A percentile compares a stretch with the other conserved stretches of the same genome.
phyloP scores from a whole-genome alignment of 2,888 invertebrate genomes.

The Adela reaumurella region DNA sequence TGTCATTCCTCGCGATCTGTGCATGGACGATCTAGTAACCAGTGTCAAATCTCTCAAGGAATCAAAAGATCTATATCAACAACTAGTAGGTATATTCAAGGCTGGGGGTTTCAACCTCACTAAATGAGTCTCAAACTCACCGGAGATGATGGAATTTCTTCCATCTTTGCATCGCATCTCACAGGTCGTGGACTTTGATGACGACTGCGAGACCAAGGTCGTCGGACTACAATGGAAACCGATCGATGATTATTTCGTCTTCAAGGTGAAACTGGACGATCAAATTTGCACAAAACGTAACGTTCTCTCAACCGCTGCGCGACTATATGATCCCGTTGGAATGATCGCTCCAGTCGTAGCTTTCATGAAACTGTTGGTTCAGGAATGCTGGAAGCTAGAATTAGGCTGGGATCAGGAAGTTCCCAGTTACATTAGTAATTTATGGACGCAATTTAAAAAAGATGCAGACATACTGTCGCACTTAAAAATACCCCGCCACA shows the following conservation, averaged over 20 bases:
- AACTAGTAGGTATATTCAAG: too few relatives aligned
- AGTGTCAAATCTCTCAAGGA: not conserved
- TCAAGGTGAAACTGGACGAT: not conserved
- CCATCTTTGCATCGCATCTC: not conserved
- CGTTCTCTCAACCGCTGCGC: not conserved
- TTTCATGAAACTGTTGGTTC: slow-evolving; percentile 2
- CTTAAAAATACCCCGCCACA: slow-evolving; percentile 1
- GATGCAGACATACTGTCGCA: not conserved
- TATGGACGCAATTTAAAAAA: not conserved
- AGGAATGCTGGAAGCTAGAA: slow-evolving; percentile 1
- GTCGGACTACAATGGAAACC: slow-evolving; percentile 2
- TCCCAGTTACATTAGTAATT: not conserved
- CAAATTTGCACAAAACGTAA: slow-evolving; percentile 2
- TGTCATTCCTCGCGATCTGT: not conserved
- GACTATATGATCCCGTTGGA: not conserved
- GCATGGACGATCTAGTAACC: not conserved
- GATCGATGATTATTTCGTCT: not conserved
- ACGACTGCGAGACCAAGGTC: not conserved
- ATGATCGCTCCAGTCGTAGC: not conserved
- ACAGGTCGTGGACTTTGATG: not conserved
- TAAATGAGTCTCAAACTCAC: not conserved
- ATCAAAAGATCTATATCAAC: not conserved
- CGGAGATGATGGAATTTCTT: not conserved
- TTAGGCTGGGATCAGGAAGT: slow-evolving; percentile 2
- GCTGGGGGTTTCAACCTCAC: not conserved